These are phyloP conservation scores for Neelides folsomi DNA, from an alignment of 2,888 invertebrate species.

Conservation along the genomic window DNA sequence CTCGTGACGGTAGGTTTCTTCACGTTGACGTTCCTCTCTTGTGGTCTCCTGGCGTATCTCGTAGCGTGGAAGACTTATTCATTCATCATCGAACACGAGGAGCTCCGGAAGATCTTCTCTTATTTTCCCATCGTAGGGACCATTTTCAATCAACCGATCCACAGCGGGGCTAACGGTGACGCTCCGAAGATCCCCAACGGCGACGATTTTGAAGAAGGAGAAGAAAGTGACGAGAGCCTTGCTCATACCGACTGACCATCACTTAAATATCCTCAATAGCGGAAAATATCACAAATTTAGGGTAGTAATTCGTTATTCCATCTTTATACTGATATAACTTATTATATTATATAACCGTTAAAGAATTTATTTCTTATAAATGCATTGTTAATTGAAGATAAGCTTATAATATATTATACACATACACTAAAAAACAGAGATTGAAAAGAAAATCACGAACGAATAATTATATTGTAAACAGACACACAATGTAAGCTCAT, in stretches of 20 bases:
- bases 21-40: slow-evolving; percentile 19
- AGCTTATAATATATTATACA: too few species aligned
- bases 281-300: too few species aligned
- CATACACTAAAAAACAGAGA: too few species aligned
- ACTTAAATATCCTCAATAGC: too few species aligned
- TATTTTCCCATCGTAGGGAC: slow-evolving; percentile 19
- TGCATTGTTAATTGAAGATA: too few species aligned
- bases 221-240: slow-evolving; percentile 23
- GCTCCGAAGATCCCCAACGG: slow-evolving; percentile 22
- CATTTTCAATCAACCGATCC: slow-evolving; percentile 18
- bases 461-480: too few species aligned
- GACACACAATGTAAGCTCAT: too few species aligned
- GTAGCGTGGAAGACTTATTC: slow-evolving; percentile 16
- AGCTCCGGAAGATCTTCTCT: slow-evolving; percentile 16
- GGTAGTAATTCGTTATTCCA: too few species aligned
- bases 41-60: slow-evolving; percentile 17
- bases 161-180: slow-evolving; percentile 19
- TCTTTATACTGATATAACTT: too few species aligned
- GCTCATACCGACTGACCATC: slow-evolving; percentile 22
- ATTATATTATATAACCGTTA: too few species aligned
- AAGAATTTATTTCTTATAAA: too few species aligned
- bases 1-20: slow-evolving; percentile 20
- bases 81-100: slow-evolving; percentile 14
- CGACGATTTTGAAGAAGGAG: slow-evolving; percentile 15
- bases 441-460: too few species aligned